Percentiles rank a stretch among this genome's conserved stretches.
Evolutionary conservation across 2,888 invertebrate genomes (phyloP).

Genomic region (Dermolepida albohirtum): DNA sequence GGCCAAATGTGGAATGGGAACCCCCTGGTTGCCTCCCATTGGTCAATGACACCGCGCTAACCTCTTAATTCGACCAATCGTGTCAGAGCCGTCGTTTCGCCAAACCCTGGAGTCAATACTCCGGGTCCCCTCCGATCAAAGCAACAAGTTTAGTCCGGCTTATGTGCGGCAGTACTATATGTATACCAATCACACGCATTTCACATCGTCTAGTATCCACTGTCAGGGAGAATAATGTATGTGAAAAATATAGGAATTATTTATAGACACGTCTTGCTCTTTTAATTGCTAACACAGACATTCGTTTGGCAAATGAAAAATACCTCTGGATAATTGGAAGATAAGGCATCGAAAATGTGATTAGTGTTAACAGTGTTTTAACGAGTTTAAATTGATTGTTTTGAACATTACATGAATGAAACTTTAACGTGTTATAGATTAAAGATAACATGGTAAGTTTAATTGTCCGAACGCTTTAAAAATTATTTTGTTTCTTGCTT

Average conservation of each 20-base stretch:
- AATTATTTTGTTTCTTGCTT: background rate
- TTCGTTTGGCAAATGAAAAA: too few relatives aligned
- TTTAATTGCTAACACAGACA: background rate
- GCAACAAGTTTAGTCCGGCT: conserved; percentile 59
- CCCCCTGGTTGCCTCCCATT: conserved; percentile 51
- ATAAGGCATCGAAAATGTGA: background rate
- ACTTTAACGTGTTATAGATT: background rate
- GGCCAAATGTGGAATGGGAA: conserved; percentile 56
- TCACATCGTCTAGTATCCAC: conserved; percentile 13
- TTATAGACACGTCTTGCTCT: background rate
- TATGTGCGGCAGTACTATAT: conserved; percentile 48
- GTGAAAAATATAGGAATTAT: conserved; percentile 6
- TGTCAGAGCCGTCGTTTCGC: conserved; percentile 48
- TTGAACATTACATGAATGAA: background rate
- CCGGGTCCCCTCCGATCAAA: conserved; percentile 44
- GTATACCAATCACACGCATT: conserved; percentile 19
- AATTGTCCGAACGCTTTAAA: background rate
- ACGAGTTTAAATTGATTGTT: background rate
- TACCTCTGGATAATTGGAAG: too few relatives aligned
- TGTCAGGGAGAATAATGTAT: conserved; percentile 15
- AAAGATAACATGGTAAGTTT: conserved; percentile 8
- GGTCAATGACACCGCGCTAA: conserved; percentile 57
- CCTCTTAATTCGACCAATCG: conserved; percentile 55
- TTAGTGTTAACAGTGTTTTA: conserved; percentile 10
- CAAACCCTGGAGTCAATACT: conserved; percentile 58